These are phyloP conservation scores for Embidobia sp. DNA, from an alignment of 2,888 invertebrate species.

Conservation along the genomic window DNA sequence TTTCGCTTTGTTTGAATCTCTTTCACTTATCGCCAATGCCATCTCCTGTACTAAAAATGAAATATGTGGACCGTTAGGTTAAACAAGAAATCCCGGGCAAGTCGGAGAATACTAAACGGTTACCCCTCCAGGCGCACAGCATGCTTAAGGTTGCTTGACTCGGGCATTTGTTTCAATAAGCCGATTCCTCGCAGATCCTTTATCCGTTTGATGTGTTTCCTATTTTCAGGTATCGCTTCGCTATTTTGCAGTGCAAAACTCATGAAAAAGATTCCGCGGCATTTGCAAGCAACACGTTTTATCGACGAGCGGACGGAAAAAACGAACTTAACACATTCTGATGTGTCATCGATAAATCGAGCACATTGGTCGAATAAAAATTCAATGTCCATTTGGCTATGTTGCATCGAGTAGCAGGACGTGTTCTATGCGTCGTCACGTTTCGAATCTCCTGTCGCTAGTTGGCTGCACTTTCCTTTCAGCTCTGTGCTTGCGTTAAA, in stretches of 20 bases:
- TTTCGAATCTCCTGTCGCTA: constrained; percentile 51
- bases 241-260: not conserved
- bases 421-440: constrained; percentile 62
- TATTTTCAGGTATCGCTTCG: constrained; percentile 6
- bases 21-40: constrained; percentile 32
- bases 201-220: constrained; percentile 2
- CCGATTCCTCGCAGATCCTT: constrained; percentile 20
- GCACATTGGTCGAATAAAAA: constrained; percentile 51
- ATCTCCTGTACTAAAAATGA: constrained; percentile 27
- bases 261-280: not conserved
- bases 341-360: constrained; percentile 47
- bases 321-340: constrained; percentile 24
- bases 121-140: constrained; percentile 19
- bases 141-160: constrained; percentile 32
- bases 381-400: constrained; percentile 52
- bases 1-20: constrained; percentile 10
- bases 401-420: constrained; percentile 33
- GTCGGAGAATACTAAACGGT: constrained; percentile 48
- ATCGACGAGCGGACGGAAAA: not conserved
- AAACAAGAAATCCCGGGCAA: constrained; percentile 22
- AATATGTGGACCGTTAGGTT: constrained; percentile 44
- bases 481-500: constrained; percentile 34
- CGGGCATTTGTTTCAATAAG: constrained; percentile 40
- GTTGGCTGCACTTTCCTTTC: constrained; percentile 48
- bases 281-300: constrained; percentile 17